Evolutionary conservation across 30 jellyfish, hydroid and myxozoan genomes (phyloP), one percentile per base, ranked within the genome.

Genomic region (Cassiopea andromeda): DNA sequence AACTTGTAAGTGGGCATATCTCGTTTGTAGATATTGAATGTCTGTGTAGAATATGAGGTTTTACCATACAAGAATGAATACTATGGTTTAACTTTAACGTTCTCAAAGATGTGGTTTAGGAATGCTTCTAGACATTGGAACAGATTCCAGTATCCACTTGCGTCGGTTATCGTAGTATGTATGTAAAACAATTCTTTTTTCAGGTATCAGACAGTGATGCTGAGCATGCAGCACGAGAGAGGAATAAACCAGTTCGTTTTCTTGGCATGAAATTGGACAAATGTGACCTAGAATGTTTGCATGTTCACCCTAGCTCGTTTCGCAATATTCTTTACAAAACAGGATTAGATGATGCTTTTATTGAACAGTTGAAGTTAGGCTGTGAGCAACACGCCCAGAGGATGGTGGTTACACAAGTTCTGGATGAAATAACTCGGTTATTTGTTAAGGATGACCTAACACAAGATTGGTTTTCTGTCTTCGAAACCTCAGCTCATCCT

Each of bases 291-390:
- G 73, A 66, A 2, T 60, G 72, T 27, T 18, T 82, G 1, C 15
- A 50, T 19, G 15, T 64, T 0, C 38, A 10, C 44, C 80, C 46
- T 0, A 47, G 48, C 9, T 64, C 38, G 54, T 82, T 82, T 18
- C 59, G 90, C 66, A 82, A 82, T 69, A 68, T 44, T 46, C 73
- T 82, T 19, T 66, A 64, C 38, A 38, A 46, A 69, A 82, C 82
- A 16, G 90, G 90, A 1, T 45, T 82, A 69, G 38, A 47, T 46
- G 83, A 66, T 0, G 75, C 46, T 14, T 82, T 82, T 27, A 66
- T 82, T 9, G 90, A 82, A n/a, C 81, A 82, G 44, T 64, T 82
- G 68, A 82, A 82, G 19, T 66, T 68, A 8, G 90, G 67, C 47
- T 1, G 43, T 15, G 82, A 82, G 8, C 47, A 16, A 16, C 43